These are phyloP conservation scores for Artibeus lituratus DNA, from an alignment of 2,797 vertebrate genomes.

Conservation along the genomic window DNA sequence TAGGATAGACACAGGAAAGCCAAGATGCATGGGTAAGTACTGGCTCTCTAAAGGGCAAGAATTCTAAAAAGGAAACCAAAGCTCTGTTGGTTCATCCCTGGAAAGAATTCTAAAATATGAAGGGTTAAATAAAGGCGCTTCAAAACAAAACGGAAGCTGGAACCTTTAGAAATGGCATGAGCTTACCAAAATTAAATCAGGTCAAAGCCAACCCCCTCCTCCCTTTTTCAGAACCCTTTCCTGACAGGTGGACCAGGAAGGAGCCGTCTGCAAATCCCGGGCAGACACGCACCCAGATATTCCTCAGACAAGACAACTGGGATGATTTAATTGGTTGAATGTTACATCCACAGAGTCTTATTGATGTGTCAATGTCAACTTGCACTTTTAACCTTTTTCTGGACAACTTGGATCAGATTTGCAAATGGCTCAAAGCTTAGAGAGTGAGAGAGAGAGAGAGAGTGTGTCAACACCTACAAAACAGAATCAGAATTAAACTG, in stretches of 20 bases:
- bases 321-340: background rate
- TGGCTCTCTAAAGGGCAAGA: background rate
- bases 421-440: background rate
- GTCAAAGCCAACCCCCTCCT: background rate
- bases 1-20: background rate
- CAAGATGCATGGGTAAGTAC: background rate
- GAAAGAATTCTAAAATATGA: background rate
- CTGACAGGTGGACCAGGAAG: background rate
- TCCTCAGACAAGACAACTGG: background rate
- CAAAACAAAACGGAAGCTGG: background rate
- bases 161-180: background rate
- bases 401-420: background rate
- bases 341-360: background rate
- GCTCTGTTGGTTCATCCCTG: background rate
- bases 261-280: background rate
- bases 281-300: background rate
- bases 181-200: background rate
- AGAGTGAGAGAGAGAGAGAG: background rate
- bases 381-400: constrained; percentile 19
- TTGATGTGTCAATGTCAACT: background rate
- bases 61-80: background rate
- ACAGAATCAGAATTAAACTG: background rate
- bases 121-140: background rate
- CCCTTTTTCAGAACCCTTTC: background rate
- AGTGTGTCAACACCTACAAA: background rate